A percentile compares a stretch with the other conserved stretches of the same genome.
phyloP scores from a whole-genome alignment of 2,113 vertebrate species.

The Rhegmatorhina hoffmannsi region DNA sequence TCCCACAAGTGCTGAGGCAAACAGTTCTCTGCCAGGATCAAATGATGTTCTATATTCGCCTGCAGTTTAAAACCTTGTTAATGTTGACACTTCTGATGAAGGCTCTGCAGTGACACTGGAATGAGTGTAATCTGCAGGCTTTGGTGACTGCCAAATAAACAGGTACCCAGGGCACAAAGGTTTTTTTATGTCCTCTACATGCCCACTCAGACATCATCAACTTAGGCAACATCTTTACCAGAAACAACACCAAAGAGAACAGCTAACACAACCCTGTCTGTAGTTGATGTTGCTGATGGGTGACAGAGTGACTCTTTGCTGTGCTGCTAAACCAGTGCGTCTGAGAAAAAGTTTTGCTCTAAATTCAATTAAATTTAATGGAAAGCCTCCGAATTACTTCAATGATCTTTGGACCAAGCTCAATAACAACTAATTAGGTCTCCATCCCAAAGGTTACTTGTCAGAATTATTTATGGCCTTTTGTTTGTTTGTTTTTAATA shows the following conservation, averaged over 20 bases:
- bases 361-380: constrained; percentile 34
- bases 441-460: constrained; percentile 26
- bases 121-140: constrained; percentile 3
- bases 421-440: constrained; percentile 41
- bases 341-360: neutral
- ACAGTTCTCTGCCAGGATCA: constrained; percentile 67
- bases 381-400: constrained; percentile 42
- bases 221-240: neutral
- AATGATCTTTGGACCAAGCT: constrained; percentile 22
- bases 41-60: constrained; percentile 39
- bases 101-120: neutral
- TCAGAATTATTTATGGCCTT: constrained; percentile 26
- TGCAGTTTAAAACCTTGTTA: constrained; percentile 65
- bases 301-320: neutral
- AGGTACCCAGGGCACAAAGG: neutral
- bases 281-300: neutral
- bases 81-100: constrained; percentile 62
- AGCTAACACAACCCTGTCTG: neutral
- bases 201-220: neutral
- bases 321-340: neutral
- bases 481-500: constrained; percentile 24
- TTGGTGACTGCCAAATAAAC: constrained; percentile 6
- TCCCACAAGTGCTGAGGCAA: constrained; percentile 67
- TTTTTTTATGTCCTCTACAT: neutral
- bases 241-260: neutral